Evolutionary conservation across 1,140 invertebrate genomes (phyloP), one percentile per base, ranked within the genome.

Genomic region (Solenopsis fugax): DNA sequence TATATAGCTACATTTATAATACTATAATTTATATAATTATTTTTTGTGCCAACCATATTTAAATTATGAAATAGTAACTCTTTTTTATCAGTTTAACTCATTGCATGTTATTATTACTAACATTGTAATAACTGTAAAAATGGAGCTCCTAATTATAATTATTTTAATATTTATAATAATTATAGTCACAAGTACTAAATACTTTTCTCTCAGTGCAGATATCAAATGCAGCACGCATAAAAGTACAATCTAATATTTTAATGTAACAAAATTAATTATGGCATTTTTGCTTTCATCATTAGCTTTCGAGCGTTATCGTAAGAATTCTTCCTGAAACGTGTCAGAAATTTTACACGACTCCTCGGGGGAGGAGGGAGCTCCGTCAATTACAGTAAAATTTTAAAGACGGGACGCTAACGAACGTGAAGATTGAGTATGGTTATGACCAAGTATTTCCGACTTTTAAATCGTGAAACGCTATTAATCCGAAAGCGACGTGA

Each of bases 371-470:
- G 12, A 0, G 3, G 21, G 7, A n/a, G 24, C 45, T 69, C 29
- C 54, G n/a, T 56, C 10, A 56, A 73, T 73, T 73, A 73, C 13
- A 73, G 34, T 45, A 18, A 41, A 69, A 69, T 69, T 75, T n/a
- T 41, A 58, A 75, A 60, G 9, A 24, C 37, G n/a, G 1, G n/a
- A 16, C 16, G n/a, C 34, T 58, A 24, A 58, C 72, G 29, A 41
- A 75, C n/a, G 9, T 45, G 10, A 75, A 56, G 54, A 56, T 13
- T 45, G 37, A 62, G 6, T 41, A 24, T 16, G n/a, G 3, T 16
- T 37, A 41, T 58, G 54, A 75, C 34, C 34, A 16, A 71, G 24
- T 71, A 18, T 60, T 37, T 75, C 4, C 18, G 45, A 60, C 24
- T 64, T 78, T 64, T n/a, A 45, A 77, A 29, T 62, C 41, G 34